phyloP scores from a whole-genome alignment of 2,888 invertebrate species.

The Paralinhomoeus sp. region DNA sequence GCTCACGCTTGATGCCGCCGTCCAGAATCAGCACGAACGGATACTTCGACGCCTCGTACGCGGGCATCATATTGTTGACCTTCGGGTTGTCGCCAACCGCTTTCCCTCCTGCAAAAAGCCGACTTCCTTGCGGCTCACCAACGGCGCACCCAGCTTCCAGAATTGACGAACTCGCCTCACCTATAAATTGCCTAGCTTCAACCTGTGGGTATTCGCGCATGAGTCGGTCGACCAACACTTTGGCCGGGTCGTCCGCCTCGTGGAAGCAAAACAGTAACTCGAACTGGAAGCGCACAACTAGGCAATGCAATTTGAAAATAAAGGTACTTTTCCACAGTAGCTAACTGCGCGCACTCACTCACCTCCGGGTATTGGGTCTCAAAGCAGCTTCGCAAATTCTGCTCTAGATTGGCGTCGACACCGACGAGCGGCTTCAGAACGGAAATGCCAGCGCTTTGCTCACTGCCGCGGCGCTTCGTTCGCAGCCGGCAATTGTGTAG shows the following conservation, averaged over 20 bases:
- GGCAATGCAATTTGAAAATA: no score
- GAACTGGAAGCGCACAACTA: slow-evolving; percentile 40
- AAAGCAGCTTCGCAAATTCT: slow-evolving; percentile 81
- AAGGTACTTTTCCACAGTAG: no score
- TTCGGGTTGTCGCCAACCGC: slow-evolving; percentile 91
- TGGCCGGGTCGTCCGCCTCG: slow-evolving; percentile 61
- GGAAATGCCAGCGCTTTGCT: no score
- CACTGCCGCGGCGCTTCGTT: no score
- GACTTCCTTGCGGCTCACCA: background rate
- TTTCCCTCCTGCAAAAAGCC: slow-evolving; percentile 42
- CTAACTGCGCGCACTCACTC: no score
- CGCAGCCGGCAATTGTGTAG: no score
- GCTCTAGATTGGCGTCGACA: slow-evolving; percentile 64
- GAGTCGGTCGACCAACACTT: slow-evolving; percentile 54
- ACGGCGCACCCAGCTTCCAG: background rate
- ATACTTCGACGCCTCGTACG: slow-evolving; percentile 65
- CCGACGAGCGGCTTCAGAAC: slow-evolving; percentile 83
- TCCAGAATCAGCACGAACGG: slow-evolving; percentile 79
- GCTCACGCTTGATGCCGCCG: slow-evolving; percentile 58
- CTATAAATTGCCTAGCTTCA: slow-evolving; percentile 47
- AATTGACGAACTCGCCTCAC: slow-evolving; percentile 14
- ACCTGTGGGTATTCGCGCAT: slow-evolving; percentile 61
- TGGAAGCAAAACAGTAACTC: slow-evolving; percentile 83
- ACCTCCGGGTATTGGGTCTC: slow-evolving; percentile 67
- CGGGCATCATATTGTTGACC: slow-evolving; percentile 95